These are phyloP conservation scores for Pristis pectinata DNA, from an alignment of 2,797 vertebrate genomes.

Conservation along the genomic window DNA sequence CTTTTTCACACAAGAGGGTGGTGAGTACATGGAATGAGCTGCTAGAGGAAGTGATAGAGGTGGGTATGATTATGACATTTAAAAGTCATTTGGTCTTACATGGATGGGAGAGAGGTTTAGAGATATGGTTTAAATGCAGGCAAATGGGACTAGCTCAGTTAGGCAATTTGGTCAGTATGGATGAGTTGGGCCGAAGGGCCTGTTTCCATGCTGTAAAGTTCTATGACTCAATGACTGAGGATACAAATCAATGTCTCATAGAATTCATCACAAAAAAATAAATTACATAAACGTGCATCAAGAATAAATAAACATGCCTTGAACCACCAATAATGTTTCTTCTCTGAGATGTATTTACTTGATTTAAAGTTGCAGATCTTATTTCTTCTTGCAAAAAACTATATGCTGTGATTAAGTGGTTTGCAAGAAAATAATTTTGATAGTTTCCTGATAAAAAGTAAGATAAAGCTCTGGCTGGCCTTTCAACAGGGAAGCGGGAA, in stretches of 20 bases:
- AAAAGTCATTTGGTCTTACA: no score
- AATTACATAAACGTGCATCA: not conserved
- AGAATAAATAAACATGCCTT: not conserved
- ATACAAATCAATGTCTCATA: not conserved
- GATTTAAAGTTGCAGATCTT: not conserved
- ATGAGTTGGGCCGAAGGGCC: no score
- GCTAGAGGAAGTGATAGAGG: no score
- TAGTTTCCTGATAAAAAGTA: not conserved
- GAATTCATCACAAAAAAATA: not conserved
- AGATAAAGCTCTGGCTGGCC: not conserved
- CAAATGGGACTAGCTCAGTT: no score
- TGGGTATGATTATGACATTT: no score
- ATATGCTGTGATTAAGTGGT: no score
- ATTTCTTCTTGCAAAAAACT: not conserved
- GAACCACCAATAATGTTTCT: not conserved
- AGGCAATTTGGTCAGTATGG: no score
- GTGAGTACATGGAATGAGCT: no score
- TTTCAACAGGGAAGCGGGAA: not conserved
- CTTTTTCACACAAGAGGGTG: no score
- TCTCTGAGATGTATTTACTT: not conserved
- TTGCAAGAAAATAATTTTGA: not conserved
- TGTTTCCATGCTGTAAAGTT: not conserved
- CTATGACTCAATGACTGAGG: no score
- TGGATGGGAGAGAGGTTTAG: no score
- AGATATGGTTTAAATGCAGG: no score